Conservation (phyloP, 2,113 vertebrate species). For the Otus sunia region DNA sequence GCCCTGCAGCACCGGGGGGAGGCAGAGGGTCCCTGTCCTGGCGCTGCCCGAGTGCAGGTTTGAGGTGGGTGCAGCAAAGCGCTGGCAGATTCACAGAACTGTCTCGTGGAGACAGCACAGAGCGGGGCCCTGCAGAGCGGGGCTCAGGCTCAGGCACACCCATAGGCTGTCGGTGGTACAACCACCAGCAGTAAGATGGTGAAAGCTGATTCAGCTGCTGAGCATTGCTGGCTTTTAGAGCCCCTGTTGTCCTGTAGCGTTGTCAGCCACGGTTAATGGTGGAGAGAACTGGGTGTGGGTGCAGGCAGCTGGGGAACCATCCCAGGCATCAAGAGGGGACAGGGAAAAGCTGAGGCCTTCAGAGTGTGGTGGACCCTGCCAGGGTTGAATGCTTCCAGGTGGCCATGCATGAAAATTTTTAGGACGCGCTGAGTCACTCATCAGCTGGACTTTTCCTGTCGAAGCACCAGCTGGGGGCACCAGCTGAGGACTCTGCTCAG, state of each 20-base stretch:
- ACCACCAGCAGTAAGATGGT: background rate
- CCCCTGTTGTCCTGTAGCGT: background rate
- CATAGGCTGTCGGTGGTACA: accelerated
- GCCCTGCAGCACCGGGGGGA: background rate
- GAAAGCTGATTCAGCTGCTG: background rate
- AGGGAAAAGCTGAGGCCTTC: background rate
- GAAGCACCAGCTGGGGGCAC: background rate
- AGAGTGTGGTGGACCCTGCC: background rate
- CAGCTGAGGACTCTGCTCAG: background rate
- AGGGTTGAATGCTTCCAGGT: background rate
- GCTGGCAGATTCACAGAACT: background rate
- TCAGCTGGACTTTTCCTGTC: background rate
- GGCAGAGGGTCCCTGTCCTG: background rate
- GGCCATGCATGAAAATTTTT: background rate
- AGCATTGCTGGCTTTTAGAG: background rate
- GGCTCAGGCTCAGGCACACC: background rate
- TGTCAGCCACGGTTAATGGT: background rate
- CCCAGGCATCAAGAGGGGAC: background rate
- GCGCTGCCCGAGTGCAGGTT: background rate
- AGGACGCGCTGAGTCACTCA: background rate
- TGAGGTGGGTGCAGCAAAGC: background rate
- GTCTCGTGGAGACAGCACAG: accelerated
- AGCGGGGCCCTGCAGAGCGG: background rate
- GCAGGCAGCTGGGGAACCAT: background rate
- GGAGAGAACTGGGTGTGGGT: background rate